Conservation (phyloP, 1,140 invertebrate genomes). For the Teleogryllus occipitalis region DNA sequence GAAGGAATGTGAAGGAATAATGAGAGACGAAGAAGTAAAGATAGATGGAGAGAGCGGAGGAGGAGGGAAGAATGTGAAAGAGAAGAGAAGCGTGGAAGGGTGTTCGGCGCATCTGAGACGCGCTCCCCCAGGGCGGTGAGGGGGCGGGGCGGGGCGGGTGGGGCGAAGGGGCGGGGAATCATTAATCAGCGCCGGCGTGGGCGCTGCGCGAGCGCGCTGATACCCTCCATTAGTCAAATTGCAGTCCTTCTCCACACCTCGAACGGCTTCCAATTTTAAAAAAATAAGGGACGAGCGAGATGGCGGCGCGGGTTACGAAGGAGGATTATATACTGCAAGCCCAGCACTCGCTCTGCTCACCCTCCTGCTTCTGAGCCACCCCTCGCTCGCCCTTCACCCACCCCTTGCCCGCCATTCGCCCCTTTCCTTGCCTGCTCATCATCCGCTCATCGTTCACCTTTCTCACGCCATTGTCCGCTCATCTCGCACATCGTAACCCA, state of each 20-base stretch:
- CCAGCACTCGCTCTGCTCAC: neutral
- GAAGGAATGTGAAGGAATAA: neutral
- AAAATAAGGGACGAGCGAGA: neutral
- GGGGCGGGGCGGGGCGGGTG: too few relatives aligned
- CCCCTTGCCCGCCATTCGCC: neutral
- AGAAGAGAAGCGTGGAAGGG: neutral
- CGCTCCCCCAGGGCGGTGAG: neutral
- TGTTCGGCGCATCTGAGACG: neutral
- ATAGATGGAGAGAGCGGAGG: too few relatives aligned
- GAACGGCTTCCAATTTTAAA: neutral
- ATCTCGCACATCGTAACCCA: too few relatives aligned
- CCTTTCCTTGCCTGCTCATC: neutral
- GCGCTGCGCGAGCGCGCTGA: neutral
- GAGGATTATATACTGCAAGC: neutral
- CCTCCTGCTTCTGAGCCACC: too few relatives aligned
- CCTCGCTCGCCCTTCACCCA: neutral
- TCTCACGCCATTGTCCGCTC: too few relatives aligned
- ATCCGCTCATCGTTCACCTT: too few relatives aligned
- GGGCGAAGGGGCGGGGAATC: neutral
- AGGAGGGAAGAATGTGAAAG: neutral
- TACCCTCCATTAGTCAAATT: slow-evolving; percentile 4
- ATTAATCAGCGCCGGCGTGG: neutral
- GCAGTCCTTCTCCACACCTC: neutral
- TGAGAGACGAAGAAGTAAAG: too few relatives aligned
- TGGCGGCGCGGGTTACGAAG: neutral